A percentile compares a stretch with the other conserved stretches of the same genome.
phyloP scores from a whole-genome alignment of 2,888 invertebrate species.

The Sesia apiformis region DNA sequence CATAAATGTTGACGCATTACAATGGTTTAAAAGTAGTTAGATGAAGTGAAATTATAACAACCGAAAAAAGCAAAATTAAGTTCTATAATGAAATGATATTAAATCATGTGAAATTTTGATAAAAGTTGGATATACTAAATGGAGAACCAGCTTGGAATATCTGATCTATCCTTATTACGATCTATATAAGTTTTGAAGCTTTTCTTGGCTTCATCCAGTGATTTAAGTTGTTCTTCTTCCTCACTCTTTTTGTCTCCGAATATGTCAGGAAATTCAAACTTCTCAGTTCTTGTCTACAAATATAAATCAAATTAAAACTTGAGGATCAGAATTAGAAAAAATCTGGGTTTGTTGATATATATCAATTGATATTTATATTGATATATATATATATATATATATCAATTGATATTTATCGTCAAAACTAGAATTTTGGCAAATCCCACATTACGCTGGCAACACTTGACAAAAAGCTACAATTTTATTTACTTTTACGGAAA shows the following conservation, averaged over 20 bases:
- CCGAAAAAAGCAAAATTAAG: too few relatives aligned
- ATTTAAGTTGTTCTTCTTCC: conserved; percentile 74
- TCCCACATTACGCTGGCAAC: too few relatives aligned
- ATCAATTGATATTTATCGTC: not conserved
- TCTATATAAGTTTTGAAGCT: conserved; percentile 75
- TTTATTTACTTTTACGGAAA: too few relatives aligned
- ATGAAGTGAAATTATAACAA: too few relatives aligned
- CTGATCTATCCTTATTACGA: conserved; percentile 79
- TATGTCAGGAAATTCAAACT: conserved; percentile 86
- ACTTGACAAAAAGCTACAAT: too few relatives aligned
- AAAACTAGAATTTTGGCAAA: too few relatives aligned
- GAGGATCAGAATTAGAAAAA: not conserved
- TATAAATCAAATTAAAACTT: conserved; percentile 26
- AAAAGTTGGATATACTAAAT: conserved; percentile 63
- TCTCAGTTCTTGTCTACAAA: conserved; percentile 14
- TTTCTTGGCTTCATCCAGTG: conserved; percentile 77
- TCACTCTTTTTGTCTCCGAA: conserved; percentile 72
- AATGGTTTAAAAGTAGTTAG: too few relatives aligned
- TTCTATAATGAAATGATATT: too few relatives aligned
- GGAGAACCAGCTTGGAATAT: conserved; percentile 86
- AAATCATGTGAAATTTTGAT: too few relatives aligned
- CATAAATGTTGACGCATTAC: too few relatives aligned
- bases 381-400: too few relatives aligned
- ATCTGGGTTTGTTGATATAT: not conserved
- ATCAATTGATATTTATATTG: not conserved